Evolutionary conservation across 2,113 vertebrate species (phyloP).

Genomic region (Dicentrarchus labrax): DNA sequence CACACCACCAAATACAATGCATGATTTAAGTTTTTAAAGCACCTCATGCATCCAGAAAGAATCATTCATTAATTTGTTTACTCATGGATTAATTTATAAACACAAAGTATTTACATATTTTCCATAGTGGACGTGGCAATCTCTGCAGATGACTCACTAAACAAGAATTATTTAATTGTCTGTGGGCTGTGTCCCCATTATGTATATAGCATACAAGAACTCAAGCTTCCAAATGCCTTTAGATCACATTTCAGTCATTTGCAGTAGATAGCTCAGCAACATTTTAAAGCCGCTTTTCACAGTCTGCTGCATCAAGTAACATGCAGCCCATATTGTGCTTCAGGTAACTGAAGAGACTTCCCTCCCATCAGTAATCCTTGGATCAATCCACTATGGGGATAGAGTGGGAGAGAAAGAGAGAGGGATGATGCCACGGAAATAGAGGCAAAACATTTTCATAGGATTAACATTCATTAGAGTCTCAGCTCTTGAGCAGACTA

Average conservation of each 20-base stretch:
- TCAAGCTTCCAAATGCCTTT: neutral
- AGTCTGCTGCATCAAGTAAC: conserved; percentile 29
- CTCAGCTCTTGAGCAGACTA: conserved; percentile 50
- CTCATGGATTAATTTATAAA: neutral
- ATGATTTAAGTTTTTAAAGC: neutral
- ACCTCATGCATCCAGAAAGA: neutral
- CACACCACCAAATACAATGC: neutral
- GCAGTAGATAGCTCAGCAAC: conserved; percentile 16
- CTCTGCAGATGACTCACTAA: neutral
- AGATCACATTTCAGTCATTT: conserved; percentile 42
- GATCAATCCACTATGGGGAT: conserved; percentile 57
- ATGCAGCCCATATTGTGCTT: conserved; percentile 36
- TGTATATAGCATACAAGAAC: conserved; percentile 3
- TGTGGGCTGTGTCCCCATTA: neutral
- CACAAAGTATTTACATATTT: neutral
- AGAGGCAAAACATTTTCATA: conserved; percentile 31
- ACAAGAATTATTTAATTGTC: neutral
- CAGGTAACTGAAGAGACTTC: conserved; percentile 60
- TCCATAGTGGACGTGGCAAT: neutral
- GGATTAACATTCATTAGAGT: conserved; percentile 81
- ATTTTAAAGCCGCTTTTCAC: conserved; percentile 51
- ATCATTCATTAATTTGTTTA: neutral
- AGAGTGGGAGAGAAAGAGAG: conserved; percentile 14
- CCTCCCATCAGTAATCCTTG: conserved; percentile 53
- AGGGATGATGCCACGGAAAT: conserved; percentile 18